Conservation (phyloP, 2,888 invertebrate species). For the Pilophorus perplexus region DNA sequence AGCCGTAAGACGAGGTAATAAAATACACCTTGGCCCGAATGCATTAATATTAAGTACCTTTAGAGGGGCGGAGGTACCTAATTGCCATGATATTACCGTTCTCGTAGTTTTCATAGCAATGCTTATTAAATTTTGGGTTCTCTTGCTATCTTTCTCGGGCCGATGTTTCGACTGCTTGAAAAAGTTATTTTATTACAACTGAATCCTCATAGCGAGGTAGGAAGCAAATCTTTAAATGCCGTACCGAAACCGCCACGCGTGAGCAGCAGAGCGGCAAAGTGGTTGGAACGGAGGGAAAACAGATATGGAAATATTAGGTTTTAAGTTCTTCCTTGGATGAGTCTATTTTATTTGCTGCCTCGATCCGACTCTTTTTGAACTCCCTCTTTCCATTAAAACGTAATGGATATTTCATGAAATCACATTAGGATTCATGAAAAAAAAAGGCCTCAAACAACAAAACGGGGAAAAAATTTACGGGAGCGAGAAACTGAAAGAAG, state of each 20-base stretch:
- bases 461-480: not conserved
- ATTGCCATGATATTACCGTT: constrained; percentile 29
- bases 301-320: not conserved
- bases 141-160: not conserved
- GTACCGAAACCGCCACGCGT: not conserved
- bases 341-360: not conserved
- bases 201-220: too few species aligned
- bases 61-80: constrained; percentile 17
- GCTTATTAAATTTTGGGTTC: constrained; percentile 23
- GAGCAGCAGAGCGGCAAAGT: constrained; percentile 16
- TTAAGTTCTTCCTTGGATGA: not conserved
- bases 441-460: not conserved
- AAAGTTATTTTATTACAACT: too few species aligned
- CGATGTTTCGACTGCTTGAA: too few species aligned
- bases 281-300: not conserved
- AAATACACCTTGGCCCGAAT: constrained; percentile 37
- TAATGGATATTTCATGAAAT: constrained; percentile 26
- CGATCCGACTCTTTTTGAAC: not conserved
- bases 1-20: constrained; percentile 27
- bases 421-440: constrained; percentile 37
- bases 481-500: not conserved
- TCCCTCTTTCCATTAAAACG: not conserved
- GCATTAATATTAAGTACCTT: constrained; percentile 34
- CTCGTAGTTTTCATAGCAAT: constrained; percentile 19
- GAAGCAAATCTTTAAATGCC: too few species aligned